Evolutionary conservation across 1,140 invertebrate species (phyloP), one percentile per base, ranked within the genome.

Genomic region (Zaprionus taronus): DNA sequence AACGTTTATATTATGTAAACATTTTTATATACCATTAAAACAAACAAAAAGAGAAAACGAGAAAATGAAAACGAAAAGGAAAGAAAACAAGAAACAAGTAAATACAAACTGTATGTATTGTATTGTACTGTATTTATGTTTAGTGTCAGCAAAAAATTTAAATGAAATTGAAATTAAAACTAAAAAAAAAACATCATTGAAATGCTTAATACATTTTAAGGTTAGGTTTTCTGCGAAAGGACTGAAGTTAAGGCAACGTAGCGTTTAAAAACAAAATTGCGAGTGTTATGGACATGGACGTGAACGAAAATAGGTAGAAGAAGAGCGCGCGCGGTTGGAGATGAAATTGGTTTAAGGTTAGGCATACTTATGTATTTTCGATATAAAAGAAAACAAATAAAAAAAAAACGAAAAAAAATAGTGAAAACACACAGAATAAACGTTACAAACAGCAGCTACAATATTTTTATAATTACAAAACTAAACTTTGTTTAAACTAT

Each of bases 241-340:
- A 91, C 87, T 86, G 86, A 89, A 91, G 84, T 91, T 91, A 89
- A 91, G 89, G 89, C 83, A 91, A 91, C 84, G 84, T 91, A 91
- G 83, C 76, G 84, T 91, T 89, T 87, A 91, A 87, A 90, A 81
- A 90, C 82, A 82, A 85, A 90, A 89, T 87, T 82, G 83, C 85
- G 84, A 81, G 84, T 87, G 84, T 87, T 87, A 87, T 87, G 78
- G 74, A 87, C 82, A 89, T 81, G 78, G 85, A 87, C 58, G 83
- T 87, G 80, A 60, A 74, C 77, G 83, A 79, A 58, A 65, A 36
- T 22, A 74, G 61, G 69, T 24, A 31, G 47, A 58, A 61, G 28
- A 47, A 66, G 55, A 31, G 28, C 55, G 60, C 53, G 26, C 34
- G 65, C 57, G 84, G 75, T 80, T 72, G 83, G 75, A 81, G 82